These are phyloP conservation scores for Phylloscopus trochilus DNA, from an alignment of 2,113 vertebrate genomes.

Conservation along the genomic window DNA sequence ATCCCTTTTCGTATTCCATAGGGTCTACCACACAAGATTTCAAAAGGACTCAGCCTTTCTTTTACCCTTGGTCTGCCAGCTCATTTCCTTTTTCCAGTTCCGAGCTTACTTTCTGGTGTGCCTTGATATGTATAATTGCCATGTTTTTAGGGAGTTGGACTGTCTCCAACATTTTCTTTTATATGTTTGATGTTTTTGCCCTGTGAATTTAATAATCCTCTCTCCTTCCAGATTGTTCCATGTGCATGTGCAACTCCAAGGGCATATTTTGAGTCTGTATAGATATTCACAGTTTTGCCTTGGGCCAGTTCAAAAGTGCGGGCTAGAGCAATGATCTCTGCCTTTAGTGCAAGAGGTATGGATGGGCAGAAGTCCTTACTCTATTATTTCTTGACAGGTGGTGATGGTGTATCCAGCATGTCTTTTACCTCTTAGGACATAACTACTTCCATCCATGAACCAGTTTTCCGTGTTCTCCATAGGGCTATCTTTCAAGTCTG, in stretches of 20 bases:
- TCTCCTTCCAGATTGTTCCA: neutral
- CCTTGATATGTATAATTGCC: neutral
- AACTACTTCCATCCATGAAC: neutral
- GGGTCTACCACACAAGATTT: too few relatives aligned
- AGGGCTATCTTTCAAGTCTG: neutral
- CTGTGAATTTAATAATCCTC: neutral
- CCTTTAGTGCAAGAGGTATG: neutral
- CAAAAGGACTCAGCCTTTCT: too few relatives aligned
- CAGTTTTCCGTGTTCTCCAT: neutral
- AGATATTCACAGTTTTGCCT: neutral
- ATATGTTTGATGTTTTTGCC: neutral
- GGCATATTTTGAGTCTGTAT: neutral
- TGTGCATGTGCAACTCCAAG: neutral
- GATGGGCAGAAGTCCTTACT: neutral
- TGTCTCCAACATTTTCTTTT: neutral
- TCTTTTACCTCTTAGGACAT: neutral
- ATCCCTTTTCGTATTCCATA: too few relatives aligned
- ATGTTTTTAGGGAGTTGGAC: neutral
- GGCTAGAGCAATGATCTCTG: neutral
- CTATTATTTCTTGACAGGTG: neutral
- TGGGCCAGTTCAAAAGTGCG: fast-evolving
- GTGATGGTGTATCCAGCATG: neutral
- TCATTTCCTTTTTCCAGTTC: neutral
- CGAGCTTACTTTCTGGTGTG: neutral
- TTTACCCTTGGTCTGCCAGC: neutral